Percentiles rank a stretch among this genome's conserved stretches.
phyloP scores from a whole-genome alignment of 2,888 invertebrate species.

The Lissocephala sabroskyi region DNA sequence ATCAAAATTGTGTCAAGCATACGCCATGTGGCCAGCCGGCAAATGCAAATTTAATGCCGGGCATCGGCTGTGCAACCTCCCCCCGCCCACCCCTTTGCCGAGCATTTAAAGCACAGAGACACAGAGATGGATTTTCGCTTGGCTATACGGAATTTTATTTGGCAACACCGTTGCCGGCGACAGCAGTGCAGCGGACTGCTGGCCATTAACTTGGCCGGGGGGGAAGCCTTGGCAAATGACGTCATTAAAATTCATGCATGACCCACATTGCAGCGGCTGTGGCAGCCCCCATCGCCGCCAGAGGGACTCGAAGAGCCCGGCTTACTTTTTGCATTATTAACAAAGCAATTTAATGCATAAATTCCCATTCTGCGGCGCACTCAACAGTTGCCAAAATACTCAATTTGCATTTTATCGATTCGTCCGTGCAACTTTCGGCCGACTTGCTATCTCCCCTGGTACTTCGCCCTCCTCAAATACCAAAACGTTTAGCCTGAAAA shows the following conservation, averaged over 20 bases:
- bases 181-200: no score
- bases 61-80: no score
- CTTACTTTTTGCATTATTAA: conserved; percentile 49
- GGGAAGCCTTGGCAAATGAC: conserved; percentile 51
- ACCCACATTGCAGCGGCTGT: conserved; percentile 62
- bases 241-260: conserved; percentile 69
- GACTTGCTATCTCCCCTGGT: conserved; percentile 4
- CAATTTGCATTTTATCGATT: conserved; percentile 28
- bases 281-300: no score
- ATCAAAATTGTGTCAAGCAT: conserved; percentile 52
- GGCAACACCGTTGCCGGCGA: no score
- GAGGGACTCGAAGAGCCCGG: no score
- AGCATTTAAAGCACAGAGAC: neutral
- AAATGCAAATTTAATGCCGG: conserved; percentile 58
- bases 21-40: conserved; percentile 40
- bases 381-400: conserved; percentile 10
- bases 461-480: conserved; percentile 2
- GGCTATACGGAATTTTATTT: no score
- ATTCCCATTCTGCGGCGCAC: conserved; percentile 25
- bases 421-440: neutral
- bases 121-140: neutral
- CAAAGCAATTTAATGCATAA: conserved; percentile 57
- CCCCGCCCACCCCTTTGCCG: neutral
- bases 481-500: conserved; percentile 6
- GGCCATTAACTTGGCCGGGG: no score